phyloP scores from a whole-genome alignment of 1,140 invertebrate species.

The Choristoneura fumiferana region DNA sequence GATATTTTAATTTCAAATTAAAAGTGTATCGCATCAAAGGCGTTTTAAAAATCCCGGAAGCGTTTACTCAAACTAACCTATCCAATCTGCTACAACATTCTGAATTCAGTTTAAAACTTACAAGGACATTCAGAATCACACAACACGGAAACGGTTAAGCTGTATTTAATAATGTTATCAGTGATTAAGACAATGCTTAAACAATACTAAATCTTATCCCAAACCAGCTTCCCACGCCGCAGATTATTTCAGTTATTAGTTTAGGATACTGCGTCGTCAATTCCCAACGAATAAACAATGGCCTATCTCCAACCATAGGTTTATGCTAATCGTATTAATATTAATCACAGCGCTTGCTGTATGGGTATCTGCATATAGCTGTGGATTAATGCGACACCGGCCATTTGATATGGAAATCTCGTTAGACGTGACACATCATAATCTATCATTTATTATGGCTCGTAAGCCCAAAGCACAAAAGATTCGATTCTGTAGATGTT shows the following conservation, averaged over 20 bases:
- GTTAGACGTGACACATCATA: slow-evolving; percentile 30
- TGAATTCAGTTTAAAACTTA: no score
- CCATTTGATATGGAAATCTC: slow-evolving; percentile 46
- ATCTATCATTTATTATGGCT: slow-evolving; percentile 39
- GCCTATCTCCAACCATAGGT: neutral
- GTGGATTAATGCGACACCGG: slow-evolving; percentile 34
- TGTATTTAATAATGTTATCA: no score
- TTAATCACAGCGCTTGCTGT: no score
- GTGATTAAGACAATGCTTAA: no score
- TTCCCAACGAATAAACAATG: slow-evolving; percentile 1
- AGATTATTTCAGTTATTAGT: slow-evolving; percentile 12
- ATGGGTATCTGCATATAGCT: slow-evolving; percentile 8
- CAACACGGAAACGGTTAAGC: no score
- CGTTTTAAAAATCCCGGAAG: no score
- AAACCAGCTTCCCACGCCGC: neutral
- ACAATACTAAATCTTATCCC: neutral
- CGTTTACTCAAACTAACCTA: no score
- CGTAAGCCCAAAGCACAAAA: neutral
- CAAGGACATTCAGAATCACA: no score
- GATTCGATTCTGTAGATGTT: no score
- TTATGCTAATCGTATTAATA: slow-evolving; percentile 6
- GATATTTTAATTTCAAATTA: no score
- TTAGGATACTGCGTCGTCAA: slow-evolving; percentile 7
- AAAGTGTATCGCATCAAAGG: no score
- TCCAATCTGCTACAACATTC: no score